Percentiles rank a stretch among this genome's conserved stretches.
Conservation (phyloP, 2,888 invertebrate genomes). For the Byasa hedistus region DNA sequence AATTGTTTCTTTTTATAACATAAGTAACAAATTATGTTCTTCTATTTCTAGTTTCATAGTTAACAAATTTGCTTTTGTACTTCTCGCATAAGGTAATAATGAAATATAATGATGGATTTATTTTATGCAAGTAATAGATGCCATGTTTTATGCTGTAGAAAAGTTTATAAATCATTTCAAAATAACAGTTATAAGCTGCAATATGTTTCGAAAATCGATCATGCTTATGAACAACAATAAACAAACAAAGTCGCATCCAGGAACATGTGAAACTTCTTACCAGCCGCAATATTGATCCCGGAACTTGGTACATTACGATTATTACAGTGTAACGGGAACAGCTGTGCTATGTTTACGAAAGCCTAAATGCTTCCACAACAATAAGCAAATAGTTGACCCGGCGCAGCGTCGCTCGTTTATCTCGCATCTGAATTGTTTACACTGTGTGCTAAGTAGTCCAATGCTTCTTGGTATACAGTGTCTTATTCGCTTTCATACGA, state of each 20-base stretch:
- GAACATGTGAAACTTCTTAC: neutral
- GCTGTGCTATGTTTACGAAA: conserved; percentile 17
- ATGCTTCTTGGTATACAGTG: neutral
- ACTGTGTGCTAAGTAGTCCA: conserved; percentile 4
- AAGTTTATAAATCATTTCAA: too few relatives aligned
- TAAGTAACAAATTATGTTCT: too few relatives aligned
- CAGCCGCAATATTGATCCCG: neutral
- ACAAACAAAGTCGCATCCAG: neutral
- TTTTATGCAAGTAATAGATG: too few relatives aligned
- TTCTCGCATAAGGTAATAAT: too few relatives aligned
- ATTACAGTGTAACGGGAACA: conserved; percentile 16
- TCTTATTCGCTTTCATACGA: neutral
- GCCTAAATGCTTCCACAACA: conserved; percentile 13
- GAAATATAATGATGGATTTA: too few relatives aligned
- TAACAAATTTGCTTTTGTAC: too few relatives aligned
- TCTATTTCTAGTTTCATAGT: too few relatives aligned
- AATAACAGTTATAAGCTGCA: too few relatives aligned
- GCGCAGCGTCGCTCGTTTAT: conserved; percentile 17
- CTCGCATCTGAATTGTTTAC: conserved; percentile 20
- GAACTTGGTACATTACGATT: conserved; percentile 15
- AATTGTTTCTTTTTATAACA: too few relatives aligned
- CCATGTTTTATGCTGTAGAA: too few relatives aligned
- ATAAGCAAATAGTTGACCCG: conserved; percentile 25
- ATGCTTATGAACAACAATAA: neutral
- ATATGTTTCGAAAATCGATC: too few relatives aligned